Evolutionary conservation across 2,888 invertebrate species (phyloP).

Genomic region (Tipula unca): DNA sequence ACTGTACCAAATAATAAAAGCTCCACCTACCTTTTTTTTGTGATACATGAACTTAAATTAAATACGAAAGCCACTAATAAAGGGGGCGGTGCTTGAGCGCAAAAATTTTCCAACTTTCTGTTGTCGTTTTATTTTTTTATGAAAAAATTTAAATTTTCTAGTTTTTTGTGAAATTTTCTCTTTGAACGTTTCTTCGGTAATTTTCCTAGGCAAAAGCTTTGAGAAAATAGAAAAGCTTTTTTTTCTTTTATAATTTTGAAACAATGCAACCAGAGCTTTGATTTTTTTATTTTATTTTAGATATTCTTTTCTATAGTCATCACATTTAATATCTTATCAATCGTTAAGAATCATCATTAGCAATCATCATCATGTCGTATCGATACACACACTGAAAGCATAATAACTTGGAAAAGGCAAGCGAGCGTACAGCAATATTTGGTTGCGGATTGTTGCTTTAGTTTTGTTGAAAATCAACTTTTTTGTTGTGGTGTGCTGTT

Average conservation of each 20-base stretch:
- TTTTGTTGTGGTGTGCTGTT: neutral
- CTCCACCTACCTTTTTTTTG: neutral
- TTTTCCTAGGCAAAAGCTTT: neutral
- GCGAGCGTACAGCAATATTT: neutral
- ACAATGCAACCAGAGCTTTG: neutral
- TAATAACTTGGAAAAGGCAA: neutral
- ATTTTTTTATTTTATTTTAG: neutral
- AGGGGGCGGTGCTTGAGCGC: neutral
- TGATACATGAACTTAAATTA: neutral
- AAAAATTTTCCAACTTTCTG: neutral
- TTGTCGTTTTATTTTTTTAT: neutral
- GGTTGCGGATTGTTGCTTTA: neutral
- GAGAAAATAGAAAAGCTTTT: neutral
- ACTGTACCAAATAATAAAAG: neutral
- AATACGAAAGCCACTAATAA: neutral
- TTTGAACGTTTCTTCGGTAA: neutral
- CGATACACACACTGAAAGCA: neutral
- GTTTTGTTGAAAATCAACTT: neutral
- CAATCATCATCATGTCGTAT: neutral
- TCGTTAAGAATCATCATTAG: neutral
- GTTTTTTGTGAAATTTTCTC: neutral
- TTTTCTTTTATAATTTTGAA: neutral
- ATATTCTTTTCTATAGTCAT: neutral
- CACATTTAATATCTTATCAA: neutral
- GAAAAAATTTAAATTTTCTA: neutral